Base-by-base conservation (phyloP, 2,113 vertebrate genomes). In the Melospiza melodia region DNA sequence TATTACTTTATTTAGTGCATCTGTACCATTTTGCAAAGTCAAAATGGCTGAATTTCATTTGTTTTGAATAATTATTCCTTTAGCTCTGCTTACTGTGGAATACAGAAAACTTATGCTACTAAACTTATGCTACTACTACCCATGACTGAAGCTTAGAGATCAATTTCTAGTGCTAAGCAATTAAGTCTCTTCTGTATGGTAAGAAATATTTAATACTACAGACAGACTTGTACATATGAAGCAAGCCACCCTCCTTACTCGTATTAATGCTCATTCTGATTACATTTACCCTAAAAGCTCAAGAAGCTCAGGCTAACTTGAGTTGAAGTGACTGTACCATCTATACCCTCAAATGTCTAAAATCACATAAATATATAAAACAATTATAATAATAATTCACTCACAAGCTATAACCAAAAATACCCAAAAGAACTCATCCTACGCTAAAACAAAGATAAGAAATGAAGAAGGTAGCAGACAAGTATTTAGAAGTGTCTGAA, bases 391-490 rank as follows among this genome's bases (percentile, higher is more conserved):
- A 43, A 9, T 8, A 44, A 67, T 65, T 75, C 58, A 48, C 37
- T 44, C 13, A 57, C 63, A 84, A 22, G 15, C 46, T 96, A 37
- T 71, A 84, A 41, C 24, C 9, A 85, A 88, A 87, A 71, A 54
- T 14, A 74, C 2, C 4, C 10, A 1, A 25, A 67, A 73, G 14
- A 74, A 5, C 21, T 72, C 23, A 63, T 4, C 14, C 6, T 41
- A 51, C 0, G 1, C 39, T 46, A 74, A 92, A 75, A 81, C 5
- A 54, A 69, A 81, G 22, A 33, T 31, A 28, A 75, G 75, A 62
- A 54, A 24, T 11, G 0, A 75, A 81, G 55, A 17, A 6, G 4
- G 9, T 1, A 3, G 55, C 44, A 31, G 76, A 35, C 6, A 55
- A 63, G 39, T 46, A 75, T 58, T 68, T 51, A 55, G 10, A 72